Evolutionary conservation across 2,797 vertebrate genomes (phyloP).

Genomic region (Lutjanus campechanus): DNA sequence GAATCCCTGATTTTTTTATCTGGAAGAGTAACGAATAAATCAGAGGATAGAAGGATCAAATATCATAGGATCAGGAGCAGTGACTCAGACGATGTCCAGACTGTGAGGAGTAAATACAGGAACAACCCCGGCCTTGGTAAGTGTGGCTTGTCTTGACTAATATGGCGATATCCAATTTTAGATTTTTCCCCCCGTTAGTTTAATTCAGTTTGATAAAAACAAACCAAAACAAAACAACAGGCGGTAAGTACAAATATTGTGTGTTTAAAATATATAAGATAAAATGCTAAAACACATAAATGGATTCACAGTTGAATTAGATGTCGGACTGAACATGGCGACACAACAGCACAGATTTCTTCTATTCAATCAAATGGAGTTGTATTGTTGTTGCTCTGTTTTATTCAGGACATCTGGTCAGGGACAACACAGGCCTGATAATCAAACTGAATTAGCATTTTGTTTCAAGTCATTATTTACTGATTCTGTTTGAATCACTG

Average conservation of each 20-base stretch:
- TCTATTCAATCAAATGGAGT: background rate
- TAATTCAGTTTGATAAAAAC: background rate
- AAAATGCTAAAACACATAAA: background rate
- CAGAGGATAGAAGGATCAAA: conserved; percentile 36
- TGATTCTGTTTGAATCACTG: background rate
- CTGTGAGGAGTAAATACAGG: conserved; percentile 45
- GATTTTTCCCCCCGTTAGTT: background rate
- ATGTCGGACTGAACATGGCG: background rate
- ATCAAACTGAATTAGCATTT: conserved; percentile 5
- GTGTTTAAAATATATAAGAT: background rate
- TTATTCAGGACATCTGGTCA: conserved; percentile 10
- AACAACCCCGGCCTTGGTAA: conserved; percentile 63
- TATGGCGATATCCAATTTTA: background rate
- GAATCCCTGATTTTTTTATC: conserved; percentile 42
- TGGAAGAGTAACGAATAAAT: conserved; percentile 42
- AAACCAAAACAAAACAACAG: background rate
- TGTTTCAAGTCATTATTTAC: conserved; percentile 6
- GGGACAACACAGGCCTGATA: background rate
- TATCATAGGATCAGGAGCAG: conserved; percentile 14
- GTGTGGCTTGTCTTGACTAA: conserved; percentile 38
- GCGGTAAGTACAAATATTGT: background rate
- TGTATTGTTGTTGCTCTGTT: background rate
- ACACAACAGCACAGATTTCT: background rate
- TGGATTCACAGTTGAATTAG: background rate
- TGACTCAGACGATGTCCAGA: conserved; percentile 38